A percentile compares a stretch with the other conserved stretches of the same genome.
These are phyloP conservation scores for Notiomystis cincta DNA, from an alignment of 2,113 vertebrate species.

Conservation along the genomic window DNA sequence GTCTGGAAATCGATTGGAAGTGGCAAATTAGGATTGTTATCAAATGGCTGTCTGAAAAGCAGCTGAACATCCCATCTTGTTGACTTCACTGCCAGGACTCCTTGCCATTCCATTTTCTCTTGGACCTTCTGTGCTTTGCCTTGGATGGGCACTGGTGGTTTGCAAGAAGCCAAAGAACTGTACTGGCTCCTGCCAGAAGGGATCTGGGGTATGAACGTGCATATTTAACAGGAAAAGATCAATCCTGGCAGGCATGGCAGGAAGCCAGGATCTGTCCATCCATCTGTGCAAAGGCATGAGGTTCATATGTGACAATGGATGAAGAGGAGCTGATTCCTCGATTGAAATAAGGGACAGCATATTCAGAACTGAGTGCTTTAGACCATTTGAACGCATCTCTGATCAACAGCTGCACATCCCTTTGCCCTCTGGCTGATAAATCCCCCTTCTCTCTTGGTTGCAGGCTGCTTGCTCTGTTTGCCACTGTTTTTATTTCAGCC, in stretches of 20 bases:
- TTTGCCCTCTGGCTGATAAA: background rate
- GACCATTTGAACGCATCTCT: background rate
- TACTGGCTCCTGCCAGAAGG: background rate
- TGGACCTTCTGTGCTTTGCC: background rate
- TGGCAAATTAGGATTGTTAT: background rate
- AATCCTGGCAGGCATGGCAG: background rate
- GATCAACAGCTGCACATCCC: background rate
- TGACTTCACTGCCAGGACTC: background rate
- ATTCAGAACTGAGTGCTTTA: background rate
- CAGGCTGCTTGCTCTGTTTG: background rate
- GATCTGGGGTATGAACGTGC: background rate
- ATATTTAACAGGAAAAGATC: background rate
- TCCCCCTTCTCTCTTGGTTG: background rate
- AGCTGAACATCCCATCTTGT: background rate
- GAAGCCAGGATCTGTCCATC: background rate
- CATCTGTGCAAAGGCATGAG: background rate
- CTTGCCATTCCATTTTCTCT: background rate
- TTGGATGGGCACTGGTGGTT: background rate
- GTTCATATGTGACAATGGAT: background rate
- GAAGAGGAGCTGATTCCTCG: background rate
- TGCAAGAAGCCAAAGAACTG: background rate
- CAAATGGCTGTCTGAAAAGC: constrained; percentile 7
- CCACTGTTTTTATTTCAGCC: constrained; percentile 2
- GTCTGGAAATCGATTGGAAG: background rate
- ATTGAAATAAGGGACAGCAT: background rate